These are phyloP conservation scores for Danaus melanippus DNA, from an alignment of 1,140 invertebrate genomes.

Conservation along the genomic window DNA sequence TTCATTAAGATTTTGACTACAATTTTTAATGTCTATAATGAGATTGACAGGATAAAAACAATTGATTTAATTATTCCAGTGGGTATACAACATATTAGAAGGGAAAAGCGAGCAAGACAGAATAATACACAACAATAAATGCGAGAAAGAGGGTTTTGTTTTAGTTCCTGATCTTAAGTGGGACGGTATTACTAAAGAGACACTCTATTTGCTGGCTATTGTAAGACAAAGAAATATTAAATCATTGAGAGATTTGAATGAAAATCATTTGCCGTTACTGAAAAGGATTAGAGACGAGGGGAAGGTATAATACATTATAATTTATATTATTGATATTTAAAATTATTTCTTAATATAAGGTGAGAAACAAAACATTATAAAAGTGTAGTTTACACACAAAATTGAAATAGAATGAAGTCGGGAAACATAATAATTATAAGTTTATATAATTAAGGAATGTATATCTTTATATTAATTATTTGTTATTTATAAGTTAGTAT, in stretches of 20 bases:
- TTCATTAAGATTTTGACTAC: not conserved
- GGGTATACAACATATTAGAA: conserved; percentile 96
- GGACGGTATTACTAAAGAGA: conserved; percentile 84
- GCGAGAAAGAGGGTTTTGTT: conserved; percentile 88
- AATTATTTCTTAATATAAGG: not conserved
- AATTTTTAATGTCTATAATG: not conserved
- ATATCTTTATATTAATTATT: too few relatives aligned
- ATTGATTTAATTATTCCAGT: conserved; percentile 78
- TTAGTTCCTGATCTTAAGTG: conserved; percentile 95
- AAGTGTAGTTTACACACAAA: too few relatives aligned
- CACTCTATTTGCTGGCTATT: conserved; percentile 89
- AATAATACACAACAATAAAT: conserved; percentile 86
- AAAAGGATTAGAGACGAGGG: conserved; percentile 85
- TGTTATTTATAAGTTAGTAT: too few relatives aligned
- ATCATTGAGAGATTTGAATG: conserved; percentile 87
- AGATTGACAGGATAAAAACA: too few relatives aligned
- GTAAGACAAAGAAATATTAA: conserved; percentile 80
- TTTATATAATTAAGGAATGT: too few relatives aligned
- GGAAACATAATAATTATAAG: too few relatives aligned
- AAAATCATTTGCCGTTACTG: conserved; percentile 85
- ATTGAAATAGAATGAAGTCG: too few relatives aligned
- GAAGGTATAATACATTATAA: conserved; percentile 68
- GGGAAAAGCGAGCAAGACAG: conserved; percentile 91
- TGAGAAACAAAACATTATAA: too few relatives aligned
- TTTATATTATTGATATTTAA: conserved; percentile 5